A percentile compares a stretch with the other conserved stretches of the same genome.
Evolutionary conservation across 2,113 vertebrate genomes (phyloP).

Genomic region (Nannospalax galili): DNA sequence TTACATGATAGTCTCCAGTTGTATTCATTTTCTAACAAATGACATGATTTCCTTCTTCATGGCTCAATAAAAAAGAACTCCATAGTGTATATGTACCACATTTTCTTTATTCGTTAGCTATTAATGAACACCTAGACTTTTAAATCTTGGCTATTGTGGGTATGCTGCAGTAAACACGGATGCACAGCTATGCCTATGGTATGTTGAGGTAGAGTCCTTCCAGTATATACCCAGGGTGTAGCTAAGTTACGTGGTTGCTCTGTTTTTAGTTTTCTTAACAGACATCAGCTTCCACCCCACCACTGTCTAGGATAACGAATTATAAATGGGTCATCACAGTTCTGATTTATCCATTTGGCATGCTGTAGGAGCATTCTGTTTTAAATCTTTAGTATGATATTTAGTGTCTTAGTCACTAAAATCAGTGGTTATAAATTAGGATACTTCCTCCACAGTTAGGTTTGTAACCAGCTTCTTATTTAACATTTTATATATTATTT

Average conservation of each 20-base stretch:
- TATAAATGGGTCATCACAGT: slow-evolving; percentile 21
- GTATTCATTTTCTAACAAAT: too few relatives aligned
- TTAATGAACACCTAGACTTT: too few relatives aligned
- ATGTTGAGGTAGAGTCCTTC: too few relatives aligned
- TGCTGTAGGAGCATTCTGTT: background rate
- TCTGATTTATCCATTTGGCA: slow-evolving; percentile 13
- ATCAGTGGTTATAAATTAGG: slow-evolving; percentile 64
- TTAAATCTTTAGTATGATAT: slow-evolving; percentile 61
- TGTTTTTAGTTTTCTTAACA: slow-evolving; percentile 17
- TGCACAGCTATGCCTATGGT: too few relatives aligned
- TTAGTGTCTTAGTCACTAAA: slow-evolving; percentile 63
- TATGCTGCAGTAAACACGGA: too few relatives aligned
- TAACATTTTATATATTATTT: too few relatives aligned
- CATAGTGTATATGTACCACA: too few relatives aligned
- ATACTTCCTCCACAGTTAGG: slow-evolving; percentile 24
- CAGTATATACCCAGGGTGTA: background rate
- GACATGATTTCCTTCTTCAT: too few relatives aligned
- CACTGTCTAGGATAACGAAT: slow-evolving; percentile 23
- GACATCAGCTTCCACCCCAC: background rate
- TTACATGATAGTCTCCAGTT: too few relatives aligned
- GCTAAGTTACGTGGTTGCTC: background rate
- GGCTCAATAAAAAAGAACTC: too few relatives aligned
- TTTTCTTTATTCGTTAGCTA: too few relatives aligned
- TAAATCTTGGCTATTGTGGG: too few relatives aligned
- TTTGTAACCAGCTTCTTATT: slow-evolving; percentile 57